Evolutionary conservation across 2,113 vertebrate genomes (phyloP).

Genomic region (Stegastes partitus): DNA sequence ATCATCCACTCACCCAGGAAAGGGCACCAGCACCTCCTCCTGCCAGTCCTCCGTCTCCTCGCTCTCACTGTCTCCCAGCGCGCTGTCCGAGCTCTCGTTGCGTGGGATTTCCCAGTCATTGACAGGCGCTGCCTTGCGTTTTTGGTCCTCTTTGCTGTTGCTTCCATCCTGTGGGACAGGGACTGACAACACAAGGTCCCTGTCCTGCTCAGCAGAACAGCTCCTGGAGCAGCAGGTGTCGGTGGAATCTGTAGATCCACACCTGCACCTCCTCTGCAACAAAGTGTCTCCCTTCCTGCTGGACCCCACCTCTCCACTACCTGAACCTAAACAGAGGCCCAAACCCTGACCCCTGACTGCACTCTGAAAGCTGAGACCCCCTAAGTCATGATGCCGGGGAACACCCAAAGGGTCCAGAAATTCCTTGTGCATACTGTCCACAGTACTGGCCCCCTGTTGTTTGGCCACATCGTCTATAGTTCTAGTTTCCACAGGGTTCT

Average conservation of each 20-base stretch:
- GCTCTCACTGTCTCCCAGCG: constrained; percentile 97
- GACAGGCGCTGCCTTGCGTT: constrained; percentile 82
- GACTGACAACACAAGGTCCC: constrained; percentile 87
- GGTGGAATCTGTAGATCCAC: constrained; percentile 60
- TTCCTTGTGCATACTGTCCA: constrained; percentile 49
- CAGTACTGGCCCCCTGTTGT: constrained; percentile 25
- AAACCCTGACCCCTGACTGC: constrained; percentile 10
- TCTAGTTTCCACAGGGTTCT: constrained; percentile 89
- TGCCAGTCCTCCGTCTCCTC: constrained; percentile 96
- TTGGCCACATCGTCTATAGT: constrained; percentile 89
- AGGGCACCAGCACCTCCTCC: constrained; percentile 94
- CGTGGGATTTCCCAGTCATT: constrained; percentile 98
- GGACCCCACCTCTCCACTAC: constrained; percentile 22
- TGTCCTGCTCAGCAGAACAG: constrained; percentile 90
- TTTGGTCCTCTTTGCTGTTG: constrained; percentile 82
- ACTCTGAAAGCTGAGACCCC: constrained; percentile 14
- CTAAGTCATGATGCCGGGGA: not conserved
- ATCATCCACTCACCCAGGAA: constrained; percentile 90
- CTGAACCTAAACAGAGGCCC: constrained; percentile 46
- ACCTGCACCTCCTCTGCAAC: constrained; percentile 65
- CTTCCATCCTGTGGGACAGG: constrained; percentile 87
- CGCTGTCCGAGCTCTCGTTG: constrained; percentile 98
- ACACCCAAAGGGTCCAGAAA: constrained; percentile 45
- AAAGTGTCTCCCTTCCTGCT: constrained; percentile 30
- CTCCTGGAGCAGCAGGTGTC: constrained; percentile 84